Evolutionary conservation across 2,113 vertebrate species (phyloP), one percentile per base, ranked within the genome.

Genomic region (Xerus inauris): DNA sequence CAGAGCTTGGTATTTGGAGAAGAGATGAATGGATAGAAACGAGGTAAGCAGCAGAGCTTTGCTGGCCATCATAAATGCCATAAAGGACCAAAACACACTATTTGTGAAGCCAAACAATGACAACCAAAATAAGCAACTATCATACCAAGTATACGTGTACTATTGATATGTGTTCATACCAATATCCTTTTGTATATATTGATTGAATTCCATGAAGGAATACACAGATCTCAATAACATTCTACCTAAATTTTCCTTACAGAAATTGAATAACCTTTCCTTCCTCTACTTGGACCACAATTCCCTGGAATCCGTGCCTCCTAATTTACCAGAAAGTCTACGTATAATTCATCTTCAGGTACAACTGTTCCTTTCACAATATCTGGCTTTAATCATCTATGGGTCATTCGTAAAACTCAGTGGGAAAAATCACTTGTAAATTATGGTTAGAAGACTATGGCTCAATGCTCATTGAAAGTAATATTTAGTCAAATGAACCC

Each of bases 261-360:
- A 99, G 99, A 99, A 99, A 98, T 95, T 99, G 97, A 98, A 97
- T 94, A 99, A 98, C 49, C 97, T 99, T 94, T 97, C 97, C 64
- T 99, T 98, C 96, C 98, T 99, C 95, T 99, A 98, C 96, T 94
- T 99, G 96, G 99, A 99, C 69, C 97, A 99, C 94, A 99, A 99
- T 0, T 98, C 98, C 86, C 98, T 99, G 97, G 99, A 99, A 93
- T 99, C 99, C 4, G 99, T 99, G 94, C 99, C 99, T 42, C 97
- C 94, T 92, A 97, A 99, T 38, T 98, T 99, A 97, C 99, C 99
- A 0, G 99, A 99, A 94, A 99, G 97, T 4, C 99, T 99, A 47
- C 99, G 99, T 42, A 98, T 99, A 88, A 98, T 99, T 94, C 99
- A 99, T 92, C 98, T 99, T 88, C 99, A 99, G 99, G 99, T 99